These are phyloP conservation scores for Ambastaia sidthimunki DNA, from an alignment of 2,797 vertebrate genomes.

Conservation along the genomic window DNA sequence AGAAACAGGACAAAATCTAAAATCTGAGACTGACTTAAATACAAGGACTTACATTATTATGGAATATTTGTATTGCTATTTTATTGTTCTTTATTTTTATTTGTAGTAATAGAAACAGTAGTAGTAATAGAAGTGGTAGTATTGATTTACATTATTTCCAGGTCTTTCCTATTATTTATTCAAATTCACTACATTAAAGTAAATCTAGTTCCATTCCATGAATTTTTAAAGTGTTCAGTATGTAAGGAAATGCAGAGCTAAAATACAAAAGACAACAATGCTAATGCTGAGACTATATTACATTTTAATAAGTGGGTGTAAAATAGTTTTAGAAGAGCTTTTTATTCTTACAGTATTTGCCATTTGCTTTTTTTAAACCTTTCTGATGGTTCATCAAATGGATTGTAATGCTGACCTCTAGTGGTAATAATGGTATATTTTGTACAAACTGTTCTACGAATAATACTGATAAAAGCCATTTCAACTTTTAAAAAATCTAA, in stretches of 20 bases:
- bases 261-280: conserved; percentile 9
- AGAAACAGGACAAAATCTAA: conserved; percentile 70
- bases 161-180: conserved; percentile 30
- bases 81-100: conserved; percentile 60
- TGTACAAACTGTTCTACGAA: background rate
- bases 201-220: conserved; percentile 2
- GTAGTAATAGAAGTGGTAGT: background rate
- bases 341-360: background rate
- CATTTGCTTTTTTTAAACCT: background rate
- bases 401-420: conserved; percentile 54
- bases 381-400: background rate
- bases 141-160: background rate
- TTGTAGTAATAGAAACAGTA: conserved; percentile 7
- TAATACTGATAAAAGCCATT: conserved; percentile 7
- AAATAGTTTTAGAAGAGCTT: background rate
- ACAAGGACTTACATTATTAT: conserved; percentile 47
- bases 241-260: background rate
- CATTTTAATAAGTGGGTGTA: background rate
- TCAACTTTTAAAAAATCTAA: background rate
- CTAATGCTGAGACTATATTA: background rate
- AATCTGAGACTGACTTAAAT: conserved; percentile 61
- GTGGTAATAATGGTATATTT: conserved; percentile 28
- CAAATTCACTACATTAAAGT: conserved; percentile 27
- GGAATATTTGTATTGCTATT: conserved; percentile 55
- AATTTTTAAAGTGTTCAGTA: background rate